Conservation (phyloP, 2,797 vertebrate genomes). For the Thamnophis elegans region DNA sequence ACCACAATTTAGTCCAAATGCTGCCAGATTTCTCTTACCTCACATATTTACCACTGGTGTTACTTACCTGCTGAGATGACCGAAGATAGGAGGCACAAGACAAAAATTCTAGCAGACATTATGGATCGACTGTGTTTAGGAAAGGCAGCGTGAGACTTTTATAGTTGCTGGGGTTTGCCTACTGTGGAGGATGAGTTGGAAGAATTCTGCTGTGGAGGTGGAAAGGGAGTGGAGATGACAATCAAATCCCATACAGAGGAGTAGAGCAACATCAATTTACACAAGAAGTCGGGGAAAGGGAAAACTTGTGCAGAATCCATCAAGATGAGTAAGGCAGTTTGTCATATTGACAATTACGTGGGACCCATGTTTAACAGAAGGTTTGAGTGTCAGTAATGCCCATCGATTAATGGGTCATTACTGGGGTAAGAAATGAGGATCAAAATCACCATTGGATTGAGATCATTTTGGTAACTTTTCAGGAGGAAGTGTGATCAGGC, state of each 20-base stretch:
- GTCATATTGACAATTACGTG: background rate
- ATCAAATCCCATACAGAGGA: background rate
- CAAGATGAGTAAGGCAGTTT: background rate
- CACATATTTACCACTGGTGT: background rate
- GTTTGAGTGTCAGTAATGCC: background rate
- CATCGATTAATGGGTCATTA: background rate
- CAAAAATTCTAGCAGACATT: background rate
- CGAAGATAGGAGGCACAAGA: background rate
- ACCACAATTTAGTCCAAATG: background rate
- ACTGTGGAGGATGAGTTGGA: background rate
- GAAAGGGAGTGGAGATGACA: background rate
- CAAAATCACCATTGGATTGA: background rate
- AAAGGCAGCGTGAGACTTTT: background rate
- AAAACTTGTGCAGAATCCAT: background rate
- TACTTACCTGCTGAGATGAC: background rate
- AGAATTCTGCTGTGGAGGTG: background rate
- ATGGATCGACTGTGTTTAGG: background rate
- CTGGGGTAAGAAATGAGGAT: background rate
- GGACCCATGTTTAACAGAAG: background rate
- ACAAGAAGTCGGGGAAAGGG: background rate
- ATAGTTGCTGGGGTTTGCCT: background rate
- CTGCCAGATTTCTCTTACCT: background rate
- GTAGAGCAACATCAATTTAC: background rate
- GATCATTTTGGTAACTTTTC: background rate
- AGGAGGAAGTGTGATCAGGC: background rate